A percentile compares a stretch with the other conserved stretches of the same genome.
Evolutionary conservation across 2,888 invertebrate species (phyloP).

Genomic region (Silvanus unidentatus): DNA sequence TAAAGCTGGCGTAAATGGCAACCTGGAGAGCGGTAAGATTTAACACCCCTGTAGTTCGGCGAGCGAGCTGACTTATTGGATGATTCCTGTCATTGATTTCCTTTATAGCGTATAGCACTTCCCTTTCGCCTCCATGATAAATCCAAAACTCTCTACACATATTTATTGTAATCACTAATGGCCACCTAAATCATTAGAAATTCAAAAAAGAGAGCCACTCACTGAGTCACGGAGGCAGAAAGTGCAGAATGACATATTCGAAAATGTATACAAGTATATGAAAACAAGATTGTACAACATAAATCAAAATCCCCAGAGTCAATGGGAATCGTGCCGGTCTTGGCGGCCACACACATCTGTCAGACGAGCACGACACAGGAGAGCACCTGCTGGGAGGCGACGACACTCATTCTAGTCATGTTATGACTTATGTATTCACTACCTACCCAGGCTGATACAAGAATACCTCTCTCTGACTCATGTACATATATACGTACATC

Average conservation of each 20-base stretch:
- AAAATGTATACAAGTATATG: not conserved
- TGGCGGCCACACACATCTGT: slow-evolving; percentile 36
- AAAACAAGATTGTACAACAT: slow-evolving; percentile 3
- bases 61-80: slow-evolving; percentile 34
- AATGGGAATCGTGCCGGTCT: slow-evolving; percentile 31
- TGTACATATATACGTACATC: no score
- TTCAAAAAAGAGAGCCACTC: no score
- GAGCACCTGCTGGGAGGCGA: slow-evolving; percentile 40
- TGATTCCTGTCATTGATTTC: slow-evolving; percentile 27
- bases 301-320: slow-evolving; percentile 9
- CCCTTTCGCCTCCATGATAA: no score
- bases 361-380: slow-evolving; percentile 33
- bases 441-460: slow-evolving; percentile 15
- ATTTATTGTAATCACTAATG: no score
- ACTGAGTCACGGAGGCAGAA: no score
- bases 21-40: slow-evolving; percentile 36
- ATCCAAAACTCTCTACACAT: no score
- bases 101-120: not conserved
- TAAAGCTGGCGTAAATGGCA: slow-evolving; percentile 43
- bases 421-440: slow-evolving; percentile 32
- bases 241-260: not conserved
- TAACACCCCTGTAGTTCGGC: slow-evolving; percentile 26
- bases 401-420: slow-evolving; percentile 30
- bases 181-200: no score
- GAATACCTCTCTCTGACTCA: no score